These are phyloP conservation scores for Psophia crepitans DNA, from an alignment of 2,113 vertebrate genomes.

Conservation along the genomic window DNA sequence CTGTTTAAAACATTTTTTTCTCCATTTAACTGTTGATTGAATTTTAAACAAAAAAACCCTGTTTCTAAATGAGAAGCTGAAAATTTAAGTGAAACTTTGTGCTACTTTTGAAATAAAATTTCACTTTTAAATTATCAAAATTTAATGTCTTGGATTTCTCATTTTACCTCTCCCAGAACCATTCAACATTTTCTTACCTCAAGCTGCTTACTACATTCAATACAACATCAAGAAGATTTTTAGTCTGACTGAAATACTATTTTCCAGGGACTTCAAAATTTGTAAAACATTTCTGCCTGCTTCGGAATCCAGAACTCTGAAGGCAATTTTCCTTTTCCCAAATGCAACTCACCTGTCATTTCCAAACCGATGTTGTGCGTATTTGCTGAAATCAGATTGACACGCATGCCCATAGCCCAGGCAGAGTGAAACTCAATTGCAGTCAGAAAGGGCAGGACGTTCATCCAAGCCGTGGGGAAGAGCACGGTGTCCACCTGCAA, in stretches of 20 bases:
- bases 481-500: slow-evolving; percentile 74
- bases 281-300: neutral
- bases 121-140: neutral
- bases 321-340: neutral
- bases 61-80: neutral
- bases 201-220: neutral
- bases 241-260: neutral
- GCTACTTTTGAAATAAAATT: neutral
- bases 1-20: neutral
- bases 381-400: slow-evolving; percentile 80
- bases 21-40: neutral
- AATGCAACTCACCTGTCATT: slow-evolving; percentile 76
- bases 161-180: neutral
- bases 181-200: neutral
- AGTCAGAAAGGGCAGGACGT: slow-evolving; percentile 63
- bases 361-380: slow-evolving; percentile 53
- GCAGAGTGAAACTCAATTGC: slow-evolving; percentile 73
- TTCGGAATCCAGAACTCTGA: neutral
- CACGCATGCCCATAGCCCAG: slow-evolving; percentile 74
- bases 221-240: neutral
- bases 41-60: neutral
- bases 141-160: neutral
- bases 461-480: slow-evolving; percentile 67
- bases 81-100: neutral
- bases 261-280: neutral